Percentiles rank a stretch among this genome's conserved stretches.
Evolutionary conservation across 2,888 invertebrate genomes (phyloP).

Genomic region (Phengaris arion): DNA sequence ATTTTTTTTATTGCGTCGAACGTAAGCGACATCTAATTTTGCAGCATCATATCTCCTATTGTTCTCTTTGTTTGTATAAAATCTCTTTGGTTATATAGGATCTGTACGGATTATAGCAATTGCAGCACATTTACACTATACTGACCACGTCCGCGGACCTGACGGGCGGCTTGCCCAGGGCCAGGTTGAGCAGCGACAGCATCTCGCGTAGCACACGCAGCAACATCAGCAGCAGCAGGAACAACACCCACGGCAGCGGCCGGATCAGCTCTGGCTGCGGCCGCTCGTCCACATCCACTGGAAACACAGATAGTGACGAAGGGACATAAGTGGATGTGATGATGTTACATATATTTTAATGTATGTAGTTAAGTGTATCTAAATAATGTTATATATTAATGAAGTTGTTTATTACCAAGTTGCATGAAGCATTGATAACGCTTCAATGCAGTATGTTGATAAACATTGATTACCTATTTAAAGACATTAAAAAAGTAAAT

Average conservation of each 20-base stretch:
- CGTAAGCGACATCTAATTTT: no score
- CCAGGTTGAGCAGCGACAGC: constrained; percentile 66
- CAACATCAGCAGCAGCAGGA: constrained; percentile 67
- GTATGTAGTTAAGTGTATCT: no score
- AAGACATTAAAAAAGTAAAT: not conserved
- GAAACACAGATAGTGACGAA: constrained; percentile 36
- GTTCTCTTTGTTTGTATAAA: no score
- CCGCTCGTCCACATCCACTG: constrained; percentile 76
- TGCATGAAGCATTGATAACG: not conserved
- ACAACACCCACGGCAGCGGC: constrained; percentile 80
- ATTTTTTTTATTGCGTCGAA: no score
- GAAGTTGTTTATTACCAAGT: not conserved
- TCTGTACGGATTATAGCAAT: no score
- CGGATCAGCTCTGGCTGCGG: constrained; percentile 74
- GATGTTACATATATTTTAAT: no score
- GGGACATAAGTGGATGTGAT: not conserved
- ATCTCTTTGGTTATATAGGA: no score
- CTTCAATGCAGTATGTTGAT: not conserved
- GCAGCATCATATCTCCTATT: no score
- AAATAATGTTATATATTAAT: not conserved
- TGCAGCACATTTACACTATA: constrained; percentile 27
- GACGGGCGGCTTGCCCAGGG: constrained; percentile 72
- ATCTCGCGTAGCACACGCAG: constrained; percentile 66
- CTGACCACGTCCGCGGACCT: constrained; percentile 76
- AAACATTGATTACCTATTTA: not conserved